A percentile compares a stretch with the other conserved stretches of the same genome.
phyloP scores from a whole-genome alignment of 2,113 vertebrate genomes.

The Furnarius figulus region DNA sequence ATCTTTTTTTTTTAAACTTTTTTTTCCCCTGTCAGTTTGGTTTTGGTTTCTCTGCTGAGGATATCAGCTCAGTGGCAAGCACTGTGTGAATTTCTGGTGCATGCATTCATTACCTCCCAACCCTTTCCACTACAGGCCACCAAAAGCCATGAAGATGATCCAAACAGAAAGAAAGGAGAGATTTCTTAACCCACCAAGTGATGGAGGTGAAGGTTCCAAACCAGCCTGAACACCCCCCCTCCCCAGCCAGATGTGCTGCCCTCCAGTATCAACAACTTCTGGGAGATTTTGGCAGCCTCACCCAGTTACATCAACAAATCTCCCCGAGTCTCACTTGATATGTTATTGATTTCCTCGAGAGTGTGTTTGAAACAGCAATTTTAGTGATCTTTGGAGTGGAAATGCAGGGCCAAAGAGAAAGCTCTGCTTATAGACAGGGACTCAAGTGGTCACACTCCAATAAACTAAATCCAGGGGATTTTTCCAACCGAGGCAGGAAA shows the following conservation, averaged over 20 bases:
- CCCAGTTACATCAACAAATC: slow-evolving; percentile 45
- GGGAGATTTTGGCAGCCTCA: slow-evolving; percentile 49
- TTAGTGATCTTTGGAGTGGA: slow-evolving; percentile 14
- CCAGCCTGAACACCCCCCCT: not conserved
- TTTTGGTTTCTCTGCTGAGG: not conserved
- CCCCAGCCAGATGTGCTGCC: not conserved
- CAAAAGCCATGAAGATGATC: not conserved
- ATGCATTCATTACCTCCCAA: not conserved
- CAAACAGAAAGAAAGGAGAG: not conserved
- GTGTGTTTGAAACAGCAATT: slow-evolving; percentile 17
- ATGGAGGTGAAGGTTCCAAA: not conserved
- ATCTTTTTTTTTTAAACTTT: not conserved
- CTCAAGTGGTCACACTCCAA: not conserved
- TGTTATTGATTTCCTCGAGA: slow-evolving; percentile 65
- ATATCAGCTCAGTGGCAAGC: not conserved
- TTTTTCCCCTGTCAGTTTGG: not conserved
- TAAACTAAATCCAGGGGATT: not conserved
- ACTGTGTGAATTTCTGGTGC: not conserved
- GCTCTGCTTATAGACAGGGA: not conserved
- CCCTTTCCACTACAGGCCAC: not conserved
- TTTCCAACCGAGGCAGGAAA: not conserved
- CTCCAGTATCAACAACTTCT: not conserved
- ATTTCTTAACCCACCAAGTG: not conserved
- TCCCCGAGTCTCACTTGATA: slow-evolving; percentile 49
- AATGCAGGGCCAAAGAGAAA: not conserved